These are phyloP conservation scores for Psephotus haematonotus DNA, from an alignment of 2,113 vertebrate species.

Conservation along the genomic window DNA sequence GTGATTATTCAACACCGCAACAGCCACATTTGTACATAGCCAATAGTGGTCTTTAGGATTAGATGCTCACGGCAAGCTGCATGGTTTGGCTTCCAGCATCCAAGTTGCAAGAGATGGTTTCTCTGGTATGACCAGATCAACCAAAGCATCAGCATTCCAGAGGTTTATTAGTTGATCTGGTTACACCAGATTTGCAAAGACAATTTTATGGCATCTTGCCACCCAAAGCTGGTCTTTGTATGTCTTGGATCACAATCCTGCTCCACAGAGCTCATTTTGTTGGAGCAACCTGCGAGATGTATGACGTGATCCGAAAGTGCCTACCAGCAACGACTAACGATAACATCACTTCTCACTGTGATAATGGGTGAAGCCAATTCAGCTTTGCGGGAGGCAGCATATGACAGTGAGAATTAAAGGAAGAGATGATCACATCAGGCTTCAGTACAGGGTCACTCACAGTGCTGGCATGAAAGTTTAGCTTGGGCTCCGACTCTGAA, in stretches of 20 bases:
- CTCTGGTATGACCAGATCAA: slow-evolving; percentile 10
- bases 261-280: slow-evolving; percentile 8
- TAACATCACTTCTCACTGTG: slow-evolving; percentile 31
- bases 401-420: neutral
- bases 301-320: neutral
- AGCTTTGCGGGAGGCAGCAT: neutral
- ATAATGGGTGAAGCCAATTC: neutral
- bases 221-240: neutral
- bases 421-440: neutral
- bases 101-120: neutral
- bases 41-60: neutral
- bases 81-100: neutral
- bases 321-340: neutral
- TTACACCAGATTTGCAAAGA: slow-evolving; percentile 36
- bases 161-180: neutral
- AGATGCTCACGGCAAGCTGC: neutral
- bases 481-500: neutral
- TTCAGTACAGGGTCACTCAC: neutral
- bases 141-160: slow-evolving; percentile 36
- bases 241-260: neutral
- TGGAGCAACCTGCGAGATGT: neutral
- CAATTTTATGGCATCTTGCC: neutral
- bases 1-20: neutral
- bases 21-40: neutral
- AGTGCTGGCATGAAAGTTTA: neutral